These are phyloP conservation scores for Callyntrura guangdongensis DNA, from an alignment of 2,888 invertebrate genomes.

Conservation along the genomic window DNA sequence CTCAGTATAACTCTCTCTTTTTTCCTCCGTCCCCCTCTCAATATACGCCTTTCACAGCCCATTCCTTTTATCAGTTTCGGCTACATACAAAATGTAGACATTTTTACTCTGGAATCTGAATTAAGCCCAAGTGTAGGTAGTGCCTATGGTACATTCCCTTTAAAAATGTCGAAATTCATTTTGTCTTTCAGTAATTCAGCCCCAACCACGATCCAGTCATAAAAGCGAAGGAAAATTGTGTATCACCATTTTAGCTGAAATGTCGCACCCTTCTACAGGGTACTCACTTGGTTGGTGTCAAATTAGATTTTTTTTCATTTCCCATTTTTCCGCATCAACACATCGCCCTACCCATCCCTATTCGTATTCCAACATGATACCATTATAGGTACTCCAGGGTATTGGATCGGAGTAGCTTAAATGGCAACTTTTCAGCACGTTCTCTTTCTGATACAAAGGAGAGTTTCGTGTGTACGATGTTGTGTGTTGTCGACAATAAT, in stretches of 20 bases:
- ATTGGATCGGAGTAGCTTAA: conserved; percentile 6
- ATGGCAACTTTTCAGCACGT: conserved; percentile 37
- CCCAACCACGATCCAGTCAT: too few relatives aligned
- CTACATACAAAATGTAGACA: neutral
- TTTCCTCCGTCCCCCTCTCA: too few relatives aligned
- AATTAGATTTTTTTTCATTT: conserved; percentile 63
- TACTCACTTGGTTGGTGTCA: conserved; percentile 51
- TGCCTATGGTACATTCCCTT: neutral
- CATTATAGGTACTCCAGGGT: neutral
- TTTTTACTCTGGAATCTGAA: neutral
- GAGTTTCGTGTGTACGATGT: neutral
- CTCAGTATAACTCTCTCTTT: neutral
- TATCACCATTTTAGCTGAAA: conserved; percentile 15
- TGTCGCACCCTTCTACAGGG: neutral
- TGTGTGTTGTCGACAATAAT: conserved; percentile 35
- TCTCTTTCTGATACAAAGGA: conserved; percentile 1
- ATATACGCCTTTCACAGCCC: neutral
- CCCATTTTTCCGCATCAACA: conserved; percentile 50
- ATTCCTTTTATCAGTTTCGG: neutral
- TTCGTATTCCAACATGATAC: neutral
- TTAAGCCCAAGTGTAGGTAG: neutral
- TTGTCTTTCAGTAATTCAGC: neutral
- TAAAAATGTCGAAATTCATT: neutral
- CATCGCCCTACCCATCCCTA: conserved; percentile 9
- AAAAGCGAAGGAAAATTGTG: neutral